phyloP scores from a whole-genome alignment of 2,888 invertebrate genomes.

The Syrphus vitripennis region DNA sequence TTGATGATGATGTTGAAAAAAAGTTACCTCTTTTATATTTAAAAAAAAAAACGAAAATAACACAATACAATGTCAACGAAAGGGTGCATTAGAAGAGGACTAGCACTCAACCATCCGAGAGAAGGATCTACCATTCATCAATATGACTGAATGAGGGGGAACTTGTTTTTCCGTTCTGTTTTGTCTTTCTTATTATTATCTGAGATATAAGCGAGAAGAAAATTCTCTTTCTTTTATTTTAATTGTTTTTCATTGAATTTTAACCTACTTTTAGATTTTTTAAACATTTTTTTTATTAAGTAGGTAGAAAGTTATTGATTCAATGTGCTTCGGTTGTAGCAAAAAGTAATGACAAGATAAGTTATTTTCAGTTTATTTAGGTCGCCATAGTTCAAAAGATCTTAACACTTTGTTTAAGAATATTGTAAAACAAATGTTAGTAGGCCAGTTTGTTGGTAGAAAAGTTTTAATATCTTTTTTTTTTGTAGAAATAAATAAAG shows the following conservation, averaged over 20 bases:
- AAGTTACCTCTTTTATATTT: neutral
- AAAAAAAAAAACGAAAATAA: neutral
- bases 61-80: neutral
- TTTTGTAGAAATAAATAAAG: no score
- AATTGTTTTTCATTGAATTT: neutral
- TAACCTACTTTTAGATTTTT: neutral
- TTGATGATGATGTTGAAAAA: neutral
- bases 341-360: no score
- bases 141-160: neutral
- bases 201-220: neutral
- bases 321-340: no score
- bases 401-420: no score
- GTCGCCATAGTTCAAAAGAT: no score
- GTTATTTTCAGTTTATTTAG: no score
- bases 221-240: neutral
- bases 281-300: no score
- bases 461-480: no score
- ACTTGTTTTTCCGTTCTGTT: neutral
- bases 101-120: neutral
- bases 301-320: no score
- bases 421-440: no score
- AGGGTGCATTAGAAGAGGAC: neutral
- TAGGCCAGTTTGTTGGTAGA: no score
- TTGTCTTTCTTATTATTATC: neutral
- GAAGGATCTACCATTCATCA: neutral